Conservation (phyloP, 2,888 invertebrate species). For the Sabatieria punctata region DNA sequence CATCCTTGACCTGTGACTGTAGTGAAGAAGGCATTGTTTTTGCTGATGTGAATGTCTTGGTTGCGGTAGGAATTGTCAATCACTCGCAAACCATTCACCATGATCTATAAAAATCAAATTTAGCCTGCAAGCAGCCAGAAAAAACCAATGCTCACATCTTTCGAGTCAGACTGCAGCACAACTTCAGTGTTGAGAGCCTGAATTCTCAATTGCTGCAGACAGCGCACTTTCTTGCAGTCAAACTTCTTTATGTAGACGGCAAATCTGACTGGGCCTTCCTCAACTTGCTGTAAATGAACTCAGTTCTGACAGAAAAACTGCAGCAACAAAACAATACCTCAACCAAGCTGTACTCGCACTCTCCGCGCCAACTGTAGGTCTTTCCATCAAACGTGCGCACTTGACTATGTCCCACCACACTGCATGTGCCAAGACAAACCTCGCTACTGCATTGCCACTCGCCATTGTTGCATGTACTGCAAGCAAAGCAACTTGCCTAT, state of each 20-base stretch:
- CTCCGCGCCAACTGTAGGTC: conserved; percentile 72
- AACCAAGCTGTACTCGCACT: conserved; percentile 62
- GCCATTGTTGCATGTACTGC: conserved; percentile 52
- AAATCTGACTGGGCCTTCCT: background rate
- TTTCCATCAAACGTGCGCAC: conserved; percentile 75
- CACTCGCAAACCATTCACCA: conserved; percentile 5
- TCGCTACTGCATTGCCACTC: conserved; percentile 61
- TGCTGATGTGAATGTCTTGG: background rate
- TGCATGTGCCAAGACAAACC: conserved; percentile 61
- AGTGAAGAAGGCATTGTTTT: conserved; percentile 1
- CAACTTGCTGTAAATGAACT: background rate
- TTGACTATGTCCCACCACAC: conserved; percentile 71
- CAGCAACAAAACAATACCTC: conserved; percentile 14
- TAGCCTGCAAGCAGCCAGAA: background rate
- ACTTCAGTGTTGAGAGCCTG: background rate
- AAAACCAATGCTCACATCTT: background rate
- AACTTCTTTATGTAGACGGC: conserved; percentile 5
- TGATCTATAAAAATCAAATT: conserved; percentile 3
- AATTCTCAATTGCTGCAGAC: conserved; percentile 1
- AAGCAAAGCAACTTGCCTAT: conserved; percentile 7
- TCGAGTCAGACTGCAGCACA: background rate
- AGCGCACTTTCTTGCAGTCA: background rate
- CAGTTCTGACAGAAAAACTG: too few species aligned
- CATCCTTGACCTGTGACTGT: conserved; percentile 4
- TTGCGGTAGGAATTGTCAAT: background rate